These are phyloP conservation scores for Poeciliopsis gracilis DNA, from an alignment of 2,797 vertebrate genomes.

Conservation along the genomic window DNA sequence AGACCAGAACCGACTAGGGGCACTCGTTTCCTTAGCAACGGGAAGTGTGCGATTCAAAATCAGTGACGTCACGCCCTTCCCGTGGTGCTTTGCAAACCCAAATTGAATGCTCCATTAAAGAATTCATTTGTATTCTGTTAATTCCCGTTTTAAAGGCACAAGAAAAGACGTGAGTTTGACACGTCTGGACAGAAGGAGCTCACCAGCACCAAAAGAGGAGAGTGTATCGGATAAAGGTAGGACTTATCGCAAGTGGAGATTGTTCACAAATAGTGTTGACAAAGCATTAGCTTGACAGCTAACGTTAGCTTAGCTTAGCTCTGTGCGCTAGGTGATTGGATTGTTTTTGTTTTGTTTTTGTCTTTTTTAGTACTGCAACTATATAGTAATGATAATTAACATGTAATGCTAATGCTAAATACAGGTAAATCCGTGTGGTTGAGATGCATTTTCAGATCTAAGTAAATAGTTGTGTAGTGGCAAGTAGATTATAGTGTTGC, in stretches of 20 bases:
- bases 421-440: neutral
- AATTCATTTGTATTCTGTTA: constrained; percentile 57
- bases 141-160: constrained; percentile 23
- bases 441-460: neutral
- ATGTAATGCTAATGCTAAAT: neutral
- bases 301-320: constrained; percentile 44
- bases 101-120: constrained; percentile 62
- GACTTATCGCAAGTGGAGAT: constrained; percentile 28
- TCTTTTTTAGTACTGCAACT: neutral
- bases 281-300: constrained; percentile 59
- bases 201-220: neutral
- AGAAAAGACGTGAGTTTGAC: constrained; percentile 3
- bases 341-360: neutral
- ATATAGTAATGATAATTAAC: neutral
- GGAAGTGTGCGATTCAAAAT: constrained; percentile 74
- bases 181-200: neutral
- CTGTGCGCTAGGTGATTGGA: neutral
- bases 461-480: neutral
- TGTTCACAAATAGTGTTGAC: constrained; percentile 66
- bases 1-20: neutral
- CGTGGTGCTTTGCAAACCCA: constrained; percentile 71
- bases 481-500: constrained; percentile 7
- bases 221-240: constrained; percentile 34
- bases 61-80: constrained; percentile 67
- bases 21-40: constrained; percentile 73